Base-by-base conservation (phyloP, 2,113 vertebrate genomes). In the Mirza zaza region DNA sequence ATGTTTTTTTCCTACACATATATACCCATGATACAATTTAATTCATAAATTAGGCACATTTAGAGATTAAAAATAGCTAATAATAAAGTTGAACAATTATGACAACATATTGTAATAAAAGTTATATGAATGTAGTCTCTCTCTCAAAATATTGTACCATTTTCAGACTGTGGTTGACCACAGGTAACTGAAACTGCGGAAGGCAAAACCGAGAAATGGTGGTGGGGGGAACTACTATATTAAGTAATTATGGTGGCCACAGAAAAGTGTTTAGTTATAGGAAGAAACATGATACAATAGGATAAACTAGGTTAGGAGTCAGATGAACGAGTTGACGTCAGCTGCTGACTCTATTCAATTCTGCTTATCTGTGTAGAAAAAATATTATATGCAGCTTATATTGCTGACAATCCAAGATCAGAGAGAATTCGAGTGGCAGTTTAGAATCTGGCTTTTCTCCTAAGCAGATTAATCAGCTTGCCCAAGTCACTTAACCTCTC, bases 291-390 rank as follows among this genome's bases (percentile, higher is more conserved):
- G 63, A 65, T 45, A 71, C 7, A 21, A 39, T 18, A 59, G 29
- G 45, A 95, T 48, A 94, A 48, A 87, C 14, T 57, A 50, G 36
- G 45, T 65, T 61, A 67, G n/a, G 86, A 84, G 89, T 65, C 63
- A 32, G 52, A 29, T n/a, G 91, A 94, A 90, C 91, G 91, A 93
- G 92, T 94, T 94, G 89, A 79, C 7, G 8, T 82, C 85, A 95
- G 91, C 83, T 68, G 59, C 67, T 36, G 18, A 48, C 50, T 42
- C 36, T 61, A 42, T 73, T 42, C 39, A 52, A 4, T 85, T 94
- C 94, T 77, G 67, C 45, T 6, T n/a, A 65, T 76, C 59, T 57
- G 14, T 2, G 61, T 82, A 77, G 82, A 90, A 88, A 91, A 70
- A 27, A 67, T 9, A 32, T 9, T 29, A 18, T 0, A 3, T 13